Base-by-base conservation (phyloP, 2,888 invertebrate species). In the Furcula furcula region DNA sequence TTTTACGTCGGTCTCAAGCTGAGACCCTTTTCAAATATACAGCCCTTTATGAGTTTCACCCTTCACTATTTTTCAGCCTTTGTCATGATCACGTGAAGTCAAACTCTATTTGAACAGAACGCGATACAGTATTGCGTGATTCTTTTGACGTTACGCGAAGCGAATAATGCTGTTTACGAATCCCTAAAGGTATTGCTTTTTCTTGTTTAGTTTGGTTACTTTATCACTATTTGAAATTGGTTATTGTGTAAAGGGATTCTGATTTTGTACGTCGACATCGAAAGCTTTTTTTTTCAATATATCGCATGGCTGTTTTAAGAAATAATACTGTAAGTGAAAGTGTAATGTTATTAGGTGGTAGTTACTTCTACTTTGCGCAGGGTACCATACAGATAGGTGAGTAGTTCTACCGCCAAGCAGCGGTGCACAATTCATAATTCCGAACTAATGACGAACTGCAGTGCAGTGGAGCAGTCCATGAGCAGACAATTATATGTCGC, bases 11-110 rank as follows among this genome's bases (percentile, higher is more conserved):
- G 12, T 19, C 12, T 2, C 9, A 11, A 18, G 19, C 14, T 5
- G 19, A 19, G 19, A 49, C 57, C 55, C 59, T 64, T 57, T 56
- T 62, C 65, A 58, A 56, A 59, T 47, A 55, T 55, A 54, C 46
- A 36, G 28, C 28, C 28, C 28, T 28, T 28, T 27, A 13, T 27
- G 9, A 27, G 25, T 25, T 38, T 37, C 31, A 39, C 34, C 29
- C 39, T 34, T 18, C 35, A 43, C 50, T 55, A 50, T 52, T 45
- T 39, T 46, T 48, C 32, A 34, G 25, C 26, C 37, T 55, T 55
- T 42, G 42, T 36, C 32, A 43, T 40, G 49, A 56, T 55, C 42
- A 50, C 40, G 44, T 44, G 46, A 42, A 41, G 42, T 40, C 37
- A 46, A 42, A 28, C 32, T 14, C 15, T 21, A 21, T 35, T 29